phyloP scores from a whole-genome alignment of 2,888 invertebrate genomes.

The Epirrhoe tristata region DNA sequence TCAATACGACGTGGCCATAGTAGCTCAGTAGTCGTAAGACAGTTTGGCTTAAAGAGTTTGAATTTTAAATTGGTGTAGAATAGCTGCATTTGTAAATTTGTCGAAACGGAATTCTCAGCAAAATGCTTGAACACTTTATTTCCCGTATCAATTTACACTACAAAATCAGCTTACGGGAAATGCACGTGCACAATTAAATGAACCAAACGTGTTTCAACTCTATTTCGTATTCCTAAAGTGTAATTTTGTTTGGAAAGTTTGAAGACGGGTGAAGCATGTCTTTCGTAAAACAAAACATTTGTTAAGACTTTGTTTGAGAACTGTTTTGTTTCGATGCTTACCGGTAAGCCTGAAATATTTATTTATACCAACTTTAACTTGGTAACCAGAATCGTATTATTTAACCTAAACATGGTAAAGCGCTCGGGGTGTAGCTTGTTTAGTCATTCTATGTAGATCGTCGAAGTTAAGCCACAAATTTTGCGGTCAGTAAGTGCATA shows the following conservation, averaged over 20 bases:
- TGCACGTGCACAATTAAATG: slow-evolving; percentile 14
- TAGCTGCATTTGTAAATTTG: too few relatives aligned
- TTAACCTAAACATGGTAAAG: too few relatives aligned
- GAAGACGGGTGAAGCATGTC: slow-evolving; percentile 20
- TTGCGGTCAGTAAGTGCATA: too few relatives aligned
- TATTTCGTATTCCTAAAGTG: slow-evolving; percentile 7
- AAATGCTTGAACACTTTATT: slow-evolving; percentile 29
- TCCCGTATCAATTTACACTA: slow-evolving; percentile 39
- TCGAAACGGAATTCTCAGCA: too few relatives aligned
- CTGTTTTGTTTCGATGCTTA: slow-evolving; percentile 7
- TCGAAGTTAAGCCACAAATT: too few relatives aligned
- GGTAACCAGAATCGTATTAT: background rate
- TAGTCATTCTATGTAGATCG: too few relatives aligned
- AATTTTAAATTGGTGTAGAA: too few relatives aligned
- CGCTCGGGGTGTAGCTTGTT: too few relatives aligned
- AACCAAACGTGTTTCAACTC: slow-evolving; percentile 6
- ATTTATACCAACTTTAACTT: background rate
- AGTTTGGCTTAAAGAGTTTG: too few relatives aligned
- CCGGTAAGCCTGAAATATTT: slow-evolving; percentile 3
- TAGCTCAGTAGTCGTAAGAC: too few relatives aligned
- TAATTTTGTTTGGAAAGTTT: slow-evolving; percentile 4
- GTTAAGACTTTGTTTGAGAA: slow-evolving; percentile 25
- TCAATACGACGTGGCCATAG: too few relatives aligned
- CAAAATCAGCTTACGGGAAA: slow-evolving; percentile 37
- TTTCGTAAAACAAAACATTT: slow-evolving; percentile 28